Evolutionary conservation across 1,140 invertebrate genomes (phyloP), one percentile per base, ranked within the genome.

Genomic region (Dysdera silvatica): DNA sequence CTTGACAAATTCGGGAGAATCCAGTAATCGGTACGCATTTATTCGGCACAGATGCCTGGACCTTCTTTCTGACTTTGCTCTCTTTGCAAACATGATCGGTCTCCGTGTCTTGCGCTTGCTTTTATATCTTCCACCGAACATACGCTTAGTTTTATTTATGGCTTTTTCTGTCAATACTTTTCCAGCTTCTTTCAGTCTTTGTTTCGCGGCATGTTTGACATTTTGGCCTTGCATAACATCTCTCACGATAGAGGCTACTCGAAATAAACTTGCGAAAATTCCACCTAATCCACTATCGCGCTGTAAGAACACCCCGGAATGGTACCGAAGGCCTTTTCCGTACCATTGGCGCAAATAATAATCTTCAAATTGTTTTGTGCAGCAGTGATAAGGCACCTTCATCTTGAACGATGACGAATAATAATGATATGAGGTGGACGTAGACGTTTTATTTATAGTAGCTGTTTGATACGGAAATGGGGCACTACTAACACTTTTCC

Each of bases 341-440:
- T n/a, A n/a, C 7, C 14, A 14, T 53, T 10, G 51, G 16, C 29
- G 7, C n/a, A 4, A 12, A 10, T 53, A 53, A 53, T 53, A 53
- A 37, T 53, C 33, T 53, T 53, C 51, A 53, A 49, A 49, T 28
- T 49, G 24, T 49, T 28, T 49, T 6, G 47, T 23, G 29, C 47
- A 49, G 6, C 23, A 49, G 4, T 23, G 24, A 24, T 49, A 49
- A 49, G 47, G 47, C 24, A 23, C n/a, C n/a, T n/a, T n/a, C n/a
- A n/a, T n/a, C n/a, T n/a, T n/a, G n/a, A n/a, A n/a, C n/a, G n/a
- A n/a, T n/a, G n/a, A n/a, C n/a, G n/a, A n/a, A n/a, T n/a, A n/a
- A n/a, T n/a, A n/a, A n/a, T n/a, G n/a, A n/a, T n/a, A n/a, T n/a
- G n/a, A n/a, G n/a, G n/a, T n/a, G n/a, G n/a, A n/a, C n/a, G n/a